Conservation (phyloP, 1,140 invertebrate genomes). For the Caenorhabditis tropicalis region DNA sequence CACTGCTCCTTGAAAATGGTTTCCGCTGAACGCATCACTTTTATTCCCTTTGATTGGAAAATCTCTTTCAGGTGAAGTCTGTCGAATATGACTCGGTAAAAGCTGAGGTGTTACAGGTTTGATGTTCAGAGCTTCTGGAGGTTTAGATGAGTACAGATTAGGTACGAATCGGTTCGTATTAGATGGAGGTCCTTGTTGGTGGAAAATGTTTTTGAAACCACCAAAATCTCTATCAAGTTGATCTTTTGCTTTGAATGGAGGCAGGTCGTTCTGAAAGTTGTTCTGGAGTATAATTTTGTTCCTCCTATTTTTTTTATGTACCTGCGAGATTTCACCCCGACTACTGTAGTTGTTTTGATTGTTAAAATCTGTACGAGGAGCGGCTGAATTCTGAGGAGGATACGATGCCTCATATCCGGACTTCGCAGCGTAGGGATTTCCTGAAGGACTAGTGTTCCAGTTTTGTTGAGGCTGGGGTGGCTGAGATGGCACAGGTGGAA, state of each 20-base stretch:
- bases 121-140: background rate
- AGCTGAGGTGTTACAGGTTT: background rate
- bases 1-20: background rate
- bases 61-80: background rate
- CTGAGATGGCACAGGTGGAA: background rate
- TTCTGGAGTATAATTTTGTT: background rate
- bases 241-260: background rate
- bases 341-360: background rate
- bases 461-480: background rate
- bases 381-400: constrained; percentile 1
- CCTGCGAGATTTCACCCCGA: background rate
- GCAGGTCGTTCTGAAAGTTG: no score
- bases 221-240: background rate
- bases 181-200: background rate
- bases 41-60: background rate
- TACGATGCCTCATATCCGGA: constrained; percentile 12
- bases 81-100: background rate
- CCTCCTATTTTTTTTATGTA: background rate
- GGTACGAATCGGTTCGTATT: background rate
- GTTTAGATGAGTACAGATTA: background rate
- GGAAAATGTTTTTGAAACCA: background rate
- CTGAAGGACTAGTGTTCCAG: background rate
- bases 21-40: background rate
- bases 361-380: background rate
- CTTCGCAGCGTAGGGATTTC: background rate